These are phyloP conservation scores for Dreissena polymorpha DNA, from an alignment of 1,140 invertebrate genomes.

Conservation along the genomic window DNA sequence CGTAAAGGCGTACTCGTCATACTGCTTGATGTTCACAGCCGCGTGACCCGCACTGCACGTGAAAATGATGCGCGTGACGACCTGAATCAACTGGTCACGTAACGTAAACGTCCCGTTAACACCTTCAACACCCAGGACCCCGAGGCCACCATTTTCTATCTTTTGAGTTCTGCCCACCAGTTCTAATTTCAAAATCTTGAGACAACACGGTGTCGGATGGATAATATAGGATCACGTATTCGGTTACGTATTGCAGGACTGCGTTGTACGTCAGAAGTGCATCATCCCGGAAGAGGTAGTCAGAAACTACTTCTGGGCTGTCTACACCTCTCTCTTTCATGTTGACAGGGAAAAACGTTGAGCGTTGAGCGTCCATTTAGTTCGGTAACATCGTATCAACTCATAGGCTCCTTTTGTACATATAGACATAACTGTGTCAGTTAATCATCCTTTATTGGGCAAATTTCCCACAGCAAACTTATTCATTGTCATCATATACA, in stretches of 20 bases:
- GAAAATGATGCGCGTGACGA: slow-evolving; percentile 75
- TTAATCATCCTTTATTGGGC: background rate
- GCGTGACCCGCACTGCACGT: slow-evolving; percentile 79
- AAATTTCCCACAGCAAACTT: background rate
- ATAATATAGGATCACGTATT: slow-evolving; percentile 47
- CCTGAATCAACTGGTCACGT: slow-evolving; percentile 73
- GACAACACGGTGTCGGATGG: no score
- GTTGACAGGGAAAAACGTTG: slow-evolving; percentile 45
- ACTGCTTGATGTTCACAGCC: slow-evolving; percentile 78
- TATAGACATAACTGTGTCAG: background rate
- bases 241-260: slow-evolving; percentile 76
- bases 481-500: slow-evolving; percentile 77
- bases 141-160: background rate
- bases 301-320: no score
- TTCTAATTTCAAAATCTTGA: slow-evolving; percentile 2
- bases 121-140: slow-evolving; percentile 61
- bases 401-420: background rate
- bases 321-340: slow-evolving; percentile 65
- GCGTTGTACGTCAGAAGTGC: slow-evolving; percentile 72
- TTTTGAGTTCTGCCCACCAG: background rate
- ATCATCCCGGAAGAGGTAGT: slow-evolving; percentile 80
- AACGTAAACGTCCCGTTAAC: no score
- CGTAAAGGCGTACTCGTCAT: no score
- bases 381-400: background rate
- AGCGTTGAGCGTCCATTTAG: slow-evolving; percentile 37